phyloP scores from a whole-genome alignment of 2,888 invertebrate species.

The Torymus tubicola region DNA sequence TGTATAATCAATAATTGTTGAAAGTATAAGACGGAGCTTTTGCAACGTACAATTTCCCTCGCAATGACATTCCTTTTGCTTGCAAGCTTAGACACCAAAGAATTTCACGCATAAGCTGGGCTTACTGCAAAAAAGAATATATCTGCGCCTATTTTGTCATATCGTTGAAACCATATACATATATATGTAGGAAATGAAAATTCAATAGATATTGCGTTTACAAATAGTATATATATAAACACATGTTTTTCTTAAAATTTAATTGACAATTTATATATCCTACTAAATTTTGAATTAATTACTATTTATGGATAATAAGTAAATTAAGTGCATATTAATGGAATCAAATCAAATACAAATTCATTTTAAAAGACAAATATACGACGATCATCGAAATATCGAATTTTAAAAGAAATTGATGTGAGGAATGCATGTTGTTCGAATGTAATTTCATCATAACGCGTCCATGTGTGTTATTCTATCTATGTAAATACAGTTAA shows the following conservation, averaged over 20 bases:
- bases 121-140: neutral
- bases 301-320: too few relatives aligned
- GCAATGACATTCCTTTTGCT: slow-evolving; percentile 29
- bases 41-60: neutral
- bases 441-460: slow-evolving; percentile 22
- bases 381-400: neutral
- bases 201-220: too few relatives aligned
- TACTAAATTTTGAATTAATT: too few relatives aligned
- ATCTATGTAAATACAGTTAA: slow-evolving; percentile 41
- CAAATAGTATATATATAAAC: too few relatives aligned
- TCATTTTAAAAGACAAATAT: neutral
- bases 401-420: neutral
- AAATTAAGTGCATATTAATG: too few relatives aligned
- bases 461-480: slow-evolving; percentile 27
- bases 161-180: too few relatives aligned
- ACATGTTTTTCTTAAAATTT: too few relatives aligned
- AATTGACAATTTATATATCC: too few relatives aligned
- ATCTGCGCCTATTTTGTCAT: neutral
- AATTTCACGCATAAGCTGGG: neutral
- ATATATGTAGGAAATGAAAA: too few relatives aligned
- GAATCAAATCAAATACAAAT: neutral
- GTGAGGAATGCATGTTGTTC: neutral
- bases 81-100: neutral
- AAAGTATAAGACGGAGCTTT: neutral
- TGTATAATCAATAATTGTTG: neutral